phyloP scores from a whole-genome alignment of 2,888 invertebrate species.

The Dione juno region DNA sequence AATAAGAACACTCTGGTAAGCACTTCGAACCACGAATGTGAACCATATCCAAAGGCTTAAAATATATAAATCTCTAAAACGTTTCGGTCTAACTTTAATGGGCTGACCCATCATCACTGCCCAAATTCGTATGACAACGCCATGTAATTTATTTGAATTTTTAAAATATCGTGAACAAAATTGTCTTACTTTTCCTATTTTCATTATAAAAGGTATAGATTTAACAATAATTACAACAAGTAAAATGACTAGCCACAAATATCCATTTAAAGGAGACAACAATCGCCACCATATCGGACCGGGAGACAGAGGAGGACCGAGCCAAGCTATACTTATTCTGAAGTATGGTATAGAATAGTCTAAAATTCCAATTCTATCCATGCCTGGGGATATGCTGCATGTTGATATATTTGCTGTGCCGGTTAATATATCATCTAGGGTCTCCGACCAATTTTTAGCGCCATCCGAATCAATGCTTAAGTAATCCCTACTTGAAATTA shows the following conservation, averaged over 20 bases:
- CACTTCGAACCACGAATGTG: conserved; percentile 67
- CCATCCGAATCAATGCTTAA: conserved; percentile 65
- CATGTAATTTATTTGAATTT: conserved; percentile 57
- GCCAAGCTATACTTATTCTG: conserved; percentile 64
- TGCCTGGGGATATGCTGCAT: conserved; percentile 63
- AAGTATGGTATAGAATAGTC: conserved; percentile 68
- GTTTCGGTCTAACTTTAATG: conserved; percentile 58
- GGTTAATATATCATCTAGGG: conserved; percentile 63
- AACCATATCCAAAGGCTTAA: conserved; percentile 70
- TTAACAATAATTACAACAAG: conserved; percentile 59
- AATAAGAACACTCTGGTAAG: conserved; percentile 71
- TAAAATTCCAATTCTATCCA: conserved; percentile 59
- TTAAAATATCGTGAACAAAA: conserved; percentile 60
- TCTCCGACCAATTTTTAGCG: conserved; percentile 67
- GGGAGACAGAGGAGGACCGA: conserved; percentile 62
- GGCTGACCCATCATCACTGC: conserved; percentile 68
- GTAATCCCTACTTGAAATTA: conserved; percentile 61
- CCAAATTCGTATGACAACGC: conserved; percentile 64
- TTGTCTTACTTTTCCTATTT: conserved; percentile 54
- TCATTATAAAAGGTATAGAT: conserved; percentile 59
- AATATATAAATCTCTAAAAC: conserved; percentile 70
- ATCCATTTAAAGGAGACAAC: conserved; percentile 65
- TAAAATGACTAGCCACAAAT: conserved; percentile 64
- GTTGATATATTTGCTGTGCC: conserved; percentile 67
- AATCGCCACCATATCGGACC: conserved; percentile 66